Evolutionary conservation across 2,797 vertebrate genomes (phyloP).

Genomic region (Triplophysa yarkandensis): DNA sequence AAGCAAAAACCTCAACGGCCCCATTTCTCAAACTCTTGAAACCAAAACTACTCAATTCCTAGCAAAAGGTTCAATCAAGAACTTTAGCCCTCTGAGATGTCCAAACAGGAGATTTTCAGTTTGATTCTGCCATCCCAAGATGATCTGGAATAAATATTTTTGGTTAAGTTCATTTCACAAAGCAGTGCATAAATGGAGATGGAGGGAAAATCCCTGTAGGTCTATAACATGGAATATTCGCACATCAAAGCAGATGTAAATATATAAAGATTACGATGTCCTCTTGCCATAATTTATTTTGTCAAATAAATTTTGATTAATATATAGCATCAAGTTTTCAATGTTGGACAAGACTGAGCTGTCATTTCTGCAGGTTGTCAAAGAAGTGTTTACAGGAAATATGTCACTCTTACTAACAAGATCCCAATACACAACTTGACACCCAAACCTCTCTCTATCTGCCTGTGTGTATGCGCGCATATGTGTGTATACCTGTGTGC

Average conservation of each 20-base stretch:
- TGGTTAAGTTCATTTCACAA: neutral
- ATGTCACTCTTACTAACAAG: conserved; percentile 37
- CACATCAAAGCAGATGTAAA: neutral
- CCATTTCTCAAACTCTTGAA: conserved; percentile 20
- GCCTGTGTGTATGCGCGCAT: neutral
- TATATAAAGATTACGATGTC: neutral
- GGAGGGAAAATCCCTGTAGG: neutral
- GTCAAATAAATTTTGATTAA: neutral
- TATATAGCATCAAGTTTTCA: neutral
- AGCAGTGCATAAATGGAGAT: neutral
- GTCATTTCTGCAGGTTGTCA: conserved; percentile 1
- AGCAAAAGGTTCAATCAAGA: conserved; percentile 6
- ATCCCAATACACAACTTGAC: conserved; percentile 34
- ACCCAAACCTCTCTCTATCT: neutral
- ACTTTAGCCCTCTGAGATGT: neutral
- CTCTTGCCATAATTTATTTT: neutral
- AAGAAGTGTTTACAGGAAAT: conserved; percentile 18
- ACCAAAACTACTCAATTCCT: conserved; percentile 14
- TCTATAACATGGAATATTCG: conserved; percentile 3
- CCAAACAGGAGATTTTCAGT: conserved; percentile 13
- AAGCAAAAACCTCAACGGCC: conserved; percentile 29
- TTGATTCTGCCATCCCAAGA: neutral
- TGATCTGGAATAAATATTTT: conserved; percentile 1
- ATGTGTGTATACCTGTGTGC: too few species aligned
- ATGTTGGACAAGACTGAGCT: neutral